A percentile compares a stretch with the other conserved stretches of the same genome.
Conservation (phyloP, 2,113 vertebrate genomes). For the Phalacrocorax pelagicus region DNA sequence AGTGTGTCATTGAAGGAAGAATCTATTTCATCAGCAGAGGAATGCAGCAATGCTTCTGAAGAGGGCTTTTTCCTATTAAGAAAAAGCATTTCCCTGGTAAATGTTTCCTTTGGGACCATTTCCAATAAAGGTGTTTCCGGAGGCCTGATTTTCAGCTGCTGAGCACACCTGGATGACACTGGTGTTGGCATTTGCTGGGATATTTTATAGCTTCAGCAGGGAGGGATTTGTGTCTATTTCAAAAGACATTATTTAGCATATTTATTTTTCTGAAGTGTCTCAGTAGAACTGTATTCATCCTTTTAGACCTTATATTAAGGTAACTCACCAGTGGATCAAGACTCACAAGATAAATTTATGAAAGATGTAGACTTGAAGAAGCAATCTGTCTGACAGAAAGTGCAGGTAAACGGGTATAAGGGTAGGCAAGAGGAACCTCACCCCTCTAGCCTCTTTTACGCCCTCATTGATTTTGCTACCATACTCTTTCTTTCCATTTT, state of each 20-base stretch:
- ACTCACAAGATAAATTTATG: not conserved
- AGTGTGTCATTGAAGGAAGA: not conserved
- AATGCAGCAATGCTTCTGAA: not conserved
- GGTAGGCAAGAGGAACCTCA: not conserved
- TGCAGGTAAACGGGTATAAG: accelerated
- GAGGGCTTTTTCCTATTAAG: not conserved
- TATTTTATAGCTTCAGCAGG: not conserved
- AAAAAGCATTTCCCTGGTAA: not conserved
- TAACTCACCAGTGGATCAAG: not conserved
- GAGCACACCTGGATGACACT: not conserved
- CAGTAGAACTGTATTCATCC: accelerated
- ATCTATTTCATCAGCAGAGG: not conserved
- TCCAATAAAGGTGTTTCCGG: not conserved
- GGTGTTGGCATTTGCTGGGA: not conserved
- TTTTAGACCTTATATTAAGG: not conserved
- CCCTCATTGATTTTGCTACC: not conserved
- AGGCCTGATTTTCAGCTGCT: not conserved
- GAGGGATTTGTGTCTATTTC: not conserved
- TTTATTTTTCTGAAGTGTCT: not conserved
- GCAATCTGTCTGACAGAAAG: not conserved
- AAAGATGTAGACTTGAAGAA: not conserved
- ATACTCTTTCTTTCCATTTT: not conserved
- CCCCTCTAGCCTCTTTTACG: not conserved
- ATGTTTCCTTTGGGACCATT: not conserved
- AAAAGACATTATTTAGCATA: not conserved